These are phyloP conservation scores for Lamellibrachia columna DNA, from an alignment of 2,888 invertebrate genomes.

Conservation along the genomic window DNA sequence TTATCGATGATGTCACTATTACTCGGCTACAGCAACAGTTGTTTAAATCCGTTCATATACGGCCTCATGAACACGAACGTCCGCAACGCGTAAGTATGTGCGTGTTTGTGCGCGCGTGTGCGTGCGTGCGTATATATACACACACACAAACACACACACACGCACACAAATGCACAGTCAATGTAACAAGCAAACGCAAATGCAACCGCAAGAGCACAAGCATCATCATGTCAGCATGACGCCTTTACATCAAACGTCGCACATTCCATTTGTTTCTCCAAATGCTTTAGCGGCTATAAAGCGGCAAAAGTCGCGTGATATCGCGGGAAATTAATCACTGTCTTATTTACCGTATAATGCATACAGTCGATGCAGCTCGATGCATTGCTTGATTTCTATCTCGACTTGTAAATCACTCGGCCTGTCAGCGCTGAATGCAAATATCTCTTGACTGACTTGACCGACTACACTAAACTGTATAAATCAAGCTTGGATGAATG, in stretches of 20 bases:
- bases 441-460: no score
- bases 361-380: background rate
- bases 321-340: background rate
- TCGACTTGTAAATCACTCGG: background rate
- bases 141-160: no score
- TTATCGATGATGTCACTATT: background rate
- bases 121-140: no score
- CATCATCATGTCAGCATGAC: no score
- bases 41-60: slow-evolving; percentile 18
- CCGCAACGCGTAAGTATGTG: slow-evolving; percentile 14
- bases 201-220: no score
- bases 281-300: background rate
- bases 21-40: slow-evolving; percentile 17
- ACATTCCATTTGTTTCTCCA: background rate
- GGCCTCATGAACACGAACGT: background rate
- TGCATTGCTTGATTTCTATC: background rate
- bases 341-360: background rate
- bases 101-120: background rate
- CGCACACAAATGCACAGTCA: no score
- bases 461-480: no score
- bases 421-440: background rate
- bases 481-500: background rate
- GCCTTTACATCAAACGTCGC: background rate
- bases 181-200: no score
- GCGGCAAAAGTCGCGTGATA: background rate